phyloP scores from a whole-genome alignment of 2,797 vertebrate species.

The Sparus aurata region DNA sequence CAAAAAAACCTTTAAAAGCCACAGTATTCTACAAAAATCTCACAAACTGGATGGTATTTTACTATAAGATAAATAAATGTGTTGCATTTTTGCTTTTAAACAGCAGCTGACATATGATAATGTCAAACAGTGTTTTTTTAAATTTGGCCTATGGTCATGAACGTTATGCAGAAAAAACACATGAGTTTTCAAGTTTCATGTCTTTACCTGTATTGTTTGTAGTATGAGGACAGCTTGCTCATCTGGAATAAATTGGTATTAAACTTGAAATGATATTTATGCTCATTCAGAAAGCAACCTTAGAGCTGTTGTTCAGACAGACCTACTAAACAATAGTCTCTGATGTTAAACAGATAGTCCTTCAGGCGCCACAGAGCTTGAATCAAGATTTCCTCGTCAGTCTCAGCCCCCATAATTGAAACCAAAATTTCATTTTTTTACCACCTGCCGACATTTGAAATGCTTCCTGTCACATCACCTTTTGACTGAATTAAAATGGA shows the following conservation, averaged over 20 bases:
- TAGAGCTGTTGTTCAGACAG: neutral
- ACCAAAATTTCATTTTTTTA: slow-evolving; percentile 71
- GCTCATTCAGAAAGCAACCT: neutral
- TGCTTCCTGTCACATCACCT: slow-evolving; percentile 77
- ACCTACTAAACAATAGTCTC: neutral
- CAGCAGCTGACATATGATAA: neutral
- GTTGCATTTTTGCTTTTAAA: neutral
- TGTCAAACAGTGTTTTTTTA: slow-evolving; percentile 1
- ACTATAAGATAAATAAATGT: no score
- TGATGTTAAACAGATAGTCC: slow-evolving; percentile 3
- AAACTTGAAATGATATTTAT: slow-evolving; percentile 6
- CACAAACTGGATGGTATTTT: no score
- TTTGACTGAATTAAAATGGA: slow-evolving; percentile 83
- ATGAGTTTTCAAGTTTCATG: neutral
- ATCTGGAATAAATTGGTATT: neutral
- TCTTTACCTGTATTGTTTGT: neutral
- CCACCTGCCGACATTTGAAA: slow-evolving; percentile 66
- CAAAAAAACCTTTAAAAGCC: no score
- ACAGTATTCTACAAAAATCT: no score
- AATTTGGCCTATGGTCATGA: neutral
- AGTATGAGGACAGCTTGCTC: neutral
- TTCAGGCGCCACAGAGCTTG: slow-evolving; percentile 21
- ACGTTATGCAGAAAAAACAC: no score
- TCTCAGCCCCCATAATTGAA: slow-evolving; percentile 76
- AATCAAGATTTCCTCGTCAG: slow-evolving; percentile 58